phyloP scores from a whole-genome alignment of 2,113 vertebrate species.

The Crocuta crocuta region DNA sequence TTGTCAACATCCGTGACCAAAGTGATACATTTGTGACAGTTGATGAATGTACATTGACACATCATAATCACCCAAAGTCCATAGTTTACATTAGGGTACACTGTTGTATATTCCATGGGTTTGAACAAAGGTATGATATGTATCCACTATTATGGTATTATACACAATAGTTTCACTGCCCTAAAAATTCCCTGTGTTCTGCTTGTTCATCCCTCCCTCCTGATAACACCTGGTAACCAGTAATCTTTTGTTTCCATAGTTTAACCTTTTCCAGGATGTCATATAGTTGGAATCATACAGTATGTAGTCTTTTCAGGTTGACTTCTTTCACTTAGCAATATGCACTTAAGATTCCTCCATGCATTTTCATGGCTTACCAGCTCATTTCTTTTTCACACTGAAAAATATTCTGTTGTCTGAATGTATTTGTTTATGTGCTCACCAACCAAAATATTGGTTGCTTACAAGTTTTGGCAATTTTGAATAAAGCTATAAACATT shows the following conservation, averaged over 20 bases:
- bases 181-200: not conserved
- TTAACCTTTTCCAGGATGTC: not conserved
- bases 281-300: not conserved
- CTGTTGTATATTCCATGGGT: not conserved
- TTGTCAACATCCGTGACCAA: not conserved
- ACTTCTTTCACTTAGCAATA: not conserved
- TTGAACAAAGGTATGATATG: not conserved
- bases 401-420: not conserved
- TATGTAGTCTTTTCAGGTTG: not conserved
- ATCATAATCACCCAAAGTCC: not conserved
- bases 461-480: not conserved
- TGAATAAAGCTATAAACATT: slow-evolving; percentile 7
- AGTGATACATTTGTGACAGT: not conserved
- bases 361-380: not conserved
- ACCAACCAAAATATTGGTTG: not conserved
- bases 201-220: not conserved
- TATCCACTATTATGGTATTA: not conserved
- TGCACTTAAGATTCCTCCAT: not conserved
- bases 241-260: not conserved
- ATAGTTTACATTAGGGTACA: not conserved
- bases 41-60: not conserved
- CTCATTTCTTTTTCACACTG: slow-evolving; percentile 21
- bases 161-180: not conserved
- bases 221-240: not conserved
- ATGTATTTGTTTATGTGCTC: not conserved